Conservation (phyloP, 2,888 invertebrate species). For the Stenurella melanura region DNA sequence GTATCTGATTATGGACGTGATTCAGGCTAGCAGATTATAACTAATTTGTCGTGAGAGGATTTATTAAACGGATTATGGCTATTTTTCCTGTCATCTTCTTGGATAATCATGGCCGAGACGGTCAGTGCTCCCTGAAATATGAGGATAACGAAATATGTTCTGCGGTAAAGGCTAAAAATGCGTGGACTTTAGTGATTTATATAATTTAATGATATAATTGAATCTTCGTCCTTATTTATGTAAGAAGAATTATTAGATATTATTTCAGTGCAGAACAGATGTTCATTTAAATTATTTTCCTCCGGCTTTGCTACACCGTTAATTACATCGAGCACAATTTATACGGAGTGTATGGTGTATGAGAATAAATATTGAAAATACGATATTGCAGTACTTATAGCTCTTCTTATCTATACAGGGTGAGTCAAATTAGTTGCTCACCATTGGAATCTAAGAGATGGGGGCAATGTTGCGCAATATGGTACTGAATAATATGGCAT, state of each 20-base stretch:
- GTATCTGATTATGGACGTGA: slow-evolving; percentile 52
- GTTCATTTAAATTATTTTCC: background rate
- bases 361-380: no score
- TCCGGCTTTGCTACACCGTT: no score
- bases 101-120: background rate
- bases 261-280: background rate
- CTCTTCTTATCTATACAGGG: no score
- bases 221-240: background rate
- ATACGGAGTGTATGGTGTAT: no score
- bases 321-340: no score
- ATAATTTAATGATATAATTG: background rate
- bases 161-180: background rate
- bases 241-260: background rate
- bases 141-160: background rate
- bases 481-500: no score
- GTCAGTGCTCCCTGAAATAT: slow-evolving; percentile 13
- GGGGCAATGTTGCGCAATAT: no score
- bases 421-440: no score
- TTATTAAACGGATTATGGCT: slow-evolving; percentile 33
- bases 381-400: no score
- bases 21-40: slow-evolving; percentile 48
- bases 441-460: no score
- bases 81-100: slow-evolving; percentile 4
- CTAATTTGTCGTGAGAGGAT: slow-evolving; percentile 49
- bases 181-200: background rate